Evolutionary conservation across 2,797 vertebrate species (phyloP), one percentile per base, ranked within the genome.

Genomic region (Crocidura indochinensis): DNA sequence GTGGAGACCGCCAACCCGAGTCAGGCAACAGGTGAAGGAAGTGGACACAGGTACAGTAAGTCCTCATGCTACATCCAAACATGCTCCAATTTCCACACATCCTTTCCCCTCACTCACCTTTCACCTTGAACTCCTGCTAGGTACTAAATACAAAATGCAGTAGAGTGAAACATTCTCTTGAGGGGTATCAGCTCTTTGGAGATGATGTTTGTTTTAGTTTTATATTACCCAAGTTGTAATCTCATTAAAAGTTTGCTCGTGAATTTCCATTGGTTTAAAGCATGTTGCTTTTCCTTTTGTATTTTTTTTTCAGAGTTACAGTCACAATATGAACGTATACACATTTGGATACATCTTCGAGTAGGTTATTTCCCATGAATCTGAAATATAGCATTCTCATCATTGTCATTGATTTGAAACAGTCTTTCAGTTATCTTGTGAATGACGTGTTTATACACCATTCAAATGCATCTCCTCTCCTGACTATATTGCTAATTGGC

Each of bases 11-110:
- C 81, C 90, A 91, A 47, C 85, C 87, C 97, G 6, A 78, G 92
- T 90, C 97, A 96, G 89, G 97, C 97, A 97, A 98, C 98, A 97
- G 98, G 97, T 98, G 98, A 98, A 94, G 96, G 96, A 86, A 95
- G 96, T 93, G 97, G 87, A 88, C 97, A 80, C 97, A 98, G 98
- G 98, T 98, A 98, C 90, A 73, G 97, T 96, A 87, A 92, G 49
- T 90, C 53, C 56, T 64, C 56, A 2, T 0, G 11, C 67, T 53
- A 15, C 81, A 46, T 53, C 17, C 24, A 19, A 17, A 20, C 29
- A 31, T 71, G 46, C 77, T 60, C 47, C 26, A n/a, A 0, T 87
- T 90, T 11, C 38, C 73, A 10, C 71, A 53, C 24, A 0, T 51
- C 22, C 17, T 38, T n/a, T 26, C 27, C 24, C 51, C 24, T 14